Conservation (phyloP, 2,888 invertebrate genomes). For the Apamea crenata region DNA sequence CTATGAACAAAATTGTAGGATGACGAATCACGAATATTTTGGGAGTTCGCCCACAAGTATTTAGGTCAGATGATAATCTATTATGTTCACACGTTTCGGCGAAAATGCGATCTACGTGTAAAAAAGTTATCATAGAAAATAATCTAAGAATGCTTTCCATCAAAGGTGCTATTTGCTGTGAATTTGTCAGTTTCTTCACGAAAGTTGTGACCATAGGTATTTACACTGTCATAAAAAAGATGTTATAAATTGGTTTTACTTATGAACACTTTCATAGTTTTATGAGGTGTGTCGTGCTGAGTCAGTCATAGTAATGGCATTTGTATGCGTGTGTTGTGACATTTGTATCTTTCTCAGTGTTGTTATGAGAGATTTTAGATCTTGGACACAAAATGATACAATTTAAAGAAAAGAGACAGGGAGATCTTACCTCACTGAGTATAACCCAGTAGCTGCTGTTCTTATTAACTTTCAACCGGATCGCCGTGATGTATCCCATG, state of each 20-base stretch:
- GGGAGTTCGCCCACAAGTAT: conserved; percentile 16
- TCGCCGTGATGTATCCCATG: conserved; percentile 92
- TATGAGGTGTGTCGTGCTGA: not conserved
- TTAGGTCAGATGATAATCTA: conserved; percentile 28
- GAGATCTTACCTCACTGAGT: conserved; percentile 94
- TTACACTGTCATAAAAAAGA: not conserved
- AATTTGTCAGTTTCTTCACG: not conserved
- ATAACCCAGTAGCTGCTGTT: conserved; percentile 97
- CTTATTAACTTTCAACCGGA: conserved; percentile 94
- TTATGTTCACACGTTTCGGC: conserved; percentile 9
- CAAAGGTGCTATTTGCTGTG: not conserved
- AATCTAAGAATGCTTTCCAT: not conserved
- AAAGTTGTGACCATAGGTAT: not conserved
- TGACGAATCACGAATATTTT: conserved; percentile 39
- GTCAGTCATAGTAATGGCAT: not conserved
- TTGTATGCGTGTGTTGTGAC: not conserved
- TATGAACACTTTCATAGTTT: not conserved
- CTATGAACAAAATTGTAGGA: conserved; percentile 9
- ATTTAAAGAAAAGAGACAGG: not conserved
- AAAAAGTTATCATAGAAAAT: not conserved
- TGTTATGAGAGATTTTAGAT: not conserved
- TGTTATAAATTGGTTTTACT: not conserved
- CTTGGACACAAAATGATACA: not conserved
- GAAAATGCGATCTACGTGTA: conserved; percentile 1
- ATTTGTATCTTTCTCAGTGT: not conserved